Percentiles rank a stretch among this genome's conserved stretches.
These are phyloP conservation scores for Isaurus tuberculatus DNA, from an alignment of 92 coral and sea anemone species.

Conservation along the genomic window DNA sequence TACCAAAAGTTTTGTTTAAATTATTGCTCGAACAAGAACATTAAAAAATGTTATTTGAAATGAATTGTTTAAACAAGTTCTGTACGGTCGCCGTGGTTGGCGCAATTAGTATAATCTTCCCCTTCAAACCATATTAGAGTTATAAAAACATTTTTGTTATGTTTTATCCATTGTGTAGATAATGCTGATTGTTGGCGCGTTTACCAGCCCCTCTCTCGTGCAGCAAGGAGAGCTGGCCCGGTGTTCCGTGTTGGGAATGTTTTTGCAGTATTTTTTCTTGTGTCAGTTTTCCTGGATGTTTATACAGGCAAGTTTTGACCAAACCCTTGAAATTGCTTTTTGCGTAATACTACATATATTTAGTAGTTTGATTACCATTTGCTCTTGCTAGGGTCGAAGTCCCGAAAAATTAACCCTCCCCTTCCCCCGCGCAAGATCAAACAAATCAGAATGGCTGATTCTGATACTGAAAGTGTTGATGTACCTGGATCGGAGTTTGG, in stretches of 20 bases:
- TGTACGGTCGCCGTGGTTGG: too few relatives aligned
- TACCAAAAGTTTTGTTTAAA: too few relatives aligned
- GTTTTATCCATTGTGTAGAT: constrained; percentile 18
- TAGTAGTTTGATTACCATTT: neutral
- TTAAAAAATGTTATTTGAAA: too few relatives aligned
- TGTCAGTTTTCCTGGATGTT: constrained; percentile 99
- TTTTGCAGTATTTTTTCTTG: constrained; percentile 94
- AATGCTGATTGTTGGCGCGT: constrained; percentile 89
- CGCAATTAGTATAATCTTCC: too few relatives aligned
- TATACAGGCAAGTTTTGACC: constrained; percentile 70
- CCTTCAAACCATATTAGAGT: too few relatives aligned
- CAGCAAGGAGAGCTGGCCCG: constrained; percentile 73
- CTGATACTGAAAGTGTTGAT: too few relatives aligned
- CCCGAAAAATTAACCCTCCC: neutral
- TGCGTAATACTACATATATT: too few relatives aligned
- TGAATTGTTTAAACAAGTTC: neutral
- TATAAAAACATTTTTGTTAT: neutral
- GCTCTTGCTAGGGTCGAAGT: neutral
- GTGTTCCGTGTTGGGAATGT: constrained; percentile 90
- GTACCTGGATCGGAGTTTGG: too few relatives aligned
- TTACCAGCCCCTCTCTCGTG: constrained; percentile 79
- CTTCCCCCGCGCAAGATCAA: too few relatives aligned
- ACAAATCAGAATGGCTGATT: too few relatives aligned
- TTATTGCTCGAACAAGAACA: too few relatives aligned
- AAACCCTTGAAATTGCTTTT: neutral